Evolutionary conservation across 2,888 invertebrate species (phyloP).

Genomic region (Trimorus sp.): DNA sequence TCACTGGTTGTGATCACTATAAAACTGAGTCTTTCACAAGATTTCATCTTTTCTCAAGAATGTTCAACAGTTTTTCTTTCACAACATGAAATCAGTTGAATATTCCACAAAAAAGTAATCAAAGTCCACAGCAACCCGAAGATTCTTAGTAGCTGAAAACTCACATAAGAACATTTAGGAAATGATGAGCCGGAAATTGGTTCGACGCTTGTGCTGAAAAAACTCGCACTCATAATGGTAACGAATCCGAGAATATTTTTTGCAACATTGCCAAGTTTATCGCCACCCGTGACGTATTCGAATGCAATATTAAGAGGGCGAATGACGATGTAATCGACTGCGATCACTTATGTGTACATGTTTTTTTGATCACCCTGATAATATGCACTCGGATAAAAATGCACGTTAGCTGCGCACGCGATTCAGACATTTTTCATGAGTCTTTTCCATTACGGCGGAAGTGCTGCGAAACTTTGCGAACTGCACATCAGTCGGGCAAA

Average conservation of each 20-base stretch:
- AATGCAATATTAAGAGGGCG: constrained; percentile 24
- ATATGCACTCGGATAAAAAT: constrained; percentile 47
- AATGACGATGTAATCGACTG: constrained; percentile 19
- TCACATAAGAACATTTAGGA: too few species aligned
- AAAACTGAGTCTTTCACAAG: too few species aligned
- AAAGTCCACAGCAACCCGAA: too few species aligned
- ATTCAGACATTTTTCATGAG: constrained; percentile 70
- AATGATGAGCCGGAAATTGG: too few species aligned
- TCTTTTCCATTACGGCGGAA: constrained; percentile 63
- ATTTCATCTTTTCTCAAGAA: too few species aligned
- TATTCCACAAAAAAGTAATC: too few species aligned
- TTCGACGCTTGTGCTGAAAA: background rate
- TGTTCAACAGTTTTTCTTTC: too few species aligned
- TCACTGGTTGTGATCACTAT: too few species aligned
- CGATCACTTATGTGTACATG: constrained; percentile 16
- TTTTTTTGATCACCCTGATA: constrained; percentile 25
- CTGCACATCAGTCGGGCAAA: constrained; percentile 59
- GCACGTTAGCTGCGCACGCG: constrained; percentile 52
- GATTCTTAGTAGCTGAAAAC: too few species aligned
- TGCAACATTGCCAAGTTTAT: constrained; percentile 2
- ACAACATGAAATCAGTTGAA: too few species aligned
- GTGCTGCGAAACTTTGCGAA: constrained; percentile 65
- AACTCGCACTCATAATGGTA: constrained; percentile 14
- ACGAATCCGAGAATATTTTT: constrained; percentile 14
- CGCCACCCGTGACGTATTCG: constrained; percentile 10